phyloP scores from a whole-genome alignment of 2,888 invertebrate species.

The Dolomedes plantarius region DNA sequence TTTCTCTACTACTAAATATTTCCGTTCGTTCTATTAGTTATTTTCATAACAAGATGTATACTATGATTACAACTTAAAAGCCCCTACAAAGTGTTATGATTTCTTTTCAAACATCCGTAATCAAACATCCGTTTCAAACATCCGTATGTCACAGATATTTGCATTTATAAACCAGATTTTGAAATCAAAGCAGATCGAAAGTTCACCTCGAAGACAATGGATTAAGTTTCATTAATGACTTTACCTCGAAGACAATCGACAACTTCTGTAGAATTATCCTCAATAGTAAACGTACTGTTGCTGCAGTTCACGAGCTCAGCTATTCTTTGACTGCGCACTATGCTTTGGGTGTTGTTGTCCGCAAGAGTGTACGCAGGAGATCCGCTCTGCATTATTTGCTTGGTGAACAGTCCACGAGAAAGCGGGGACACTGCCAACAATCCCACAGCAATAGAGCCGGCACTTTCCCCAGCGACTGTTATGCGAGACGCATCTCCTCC shows the following conservation, averaged over 20 bases:
- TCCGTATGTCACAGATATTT: no score
- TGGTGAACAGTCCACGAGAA: constrained; percentile 29
- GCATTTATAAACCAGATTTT: no score
- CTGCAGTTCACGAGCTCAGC: constrained; percentile 15
- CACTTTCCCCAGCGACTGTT: constrained; percentile 56
- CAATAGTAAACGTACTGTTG: constrained; percentile 19
- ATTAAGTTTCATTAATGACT: no score
- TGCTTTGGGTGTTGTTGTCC: not conserved
- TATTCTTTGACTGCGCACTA: constrained; percentile 11
- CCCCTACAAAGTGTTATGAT: no score
- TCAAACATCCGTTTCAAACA: no score
- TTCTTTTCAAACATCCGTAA: no score
- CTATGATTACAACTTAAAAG: no score
- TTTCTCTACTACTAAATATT: no score
- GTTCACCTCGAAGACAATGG: not conserved
- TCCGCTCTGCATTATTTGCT: constrained; percentile 58
- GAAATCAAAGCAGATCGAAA: no score
- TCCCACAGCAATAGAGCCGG: constrained; percentile 33
- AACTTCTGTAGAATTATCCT: not conserved
- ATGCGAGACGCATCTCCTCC: constrained; percentile 37
- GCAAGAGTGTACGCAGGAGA: not conserved
- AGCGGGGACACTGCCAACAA: constrained; percentile 43
- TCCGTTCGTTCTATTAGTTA: no score
- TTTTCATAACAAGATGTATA: no score
- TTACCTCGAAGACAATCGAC: constrained; percentile 13